phyloP scores from a whole-genome alignment of 2,113 vertebrate species.

The Mionectes macconnelli region DNA sequence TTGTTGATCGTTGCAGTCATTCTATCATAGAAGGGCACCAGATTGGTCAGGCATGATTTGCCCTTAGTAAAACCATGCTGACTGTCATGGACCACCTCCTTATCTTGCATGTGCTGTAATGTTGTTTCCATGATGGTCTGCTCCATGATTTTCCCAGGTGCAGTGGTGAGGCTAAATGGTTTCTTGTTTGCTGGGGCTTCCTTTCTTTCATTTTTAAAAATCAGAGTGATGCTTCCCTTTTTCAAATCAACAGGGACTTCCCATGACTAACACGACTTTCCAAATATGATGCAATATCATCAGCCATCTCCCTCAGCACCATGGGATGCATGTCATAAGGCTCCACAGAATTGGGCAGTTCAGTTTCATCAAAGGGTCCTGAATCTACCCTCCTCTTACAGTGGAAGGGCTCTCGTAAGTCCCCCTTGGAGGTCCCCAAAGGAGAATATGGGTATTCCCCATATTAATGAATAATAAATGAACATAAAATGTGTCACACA shows the following conservation, averaged over 20 bases:
- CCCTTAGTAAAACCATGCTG: neutral
- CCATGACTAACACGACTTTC: neutral
- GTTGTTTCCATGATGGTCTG: neutral
- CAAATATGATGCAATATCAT: neutral
- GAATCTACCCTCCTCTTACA: neutral
- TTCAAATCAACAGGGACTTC: neutral
- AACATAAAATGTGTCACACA: neutral
- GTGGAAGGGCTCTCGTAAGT: fast-evolving
- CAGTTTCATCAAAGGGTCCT: neutral
- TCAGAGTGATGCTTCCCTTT: neutral
- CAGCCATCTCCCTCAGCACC: neutral
- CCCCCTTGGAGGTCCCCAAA: neutral
- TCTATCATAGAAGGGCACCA: neutral
- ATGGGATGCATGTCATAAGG: neutral
- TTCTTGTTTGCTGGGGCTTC: neutral
- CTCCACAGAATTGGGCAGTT: neutral
- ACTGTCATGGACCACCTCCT: neutral
- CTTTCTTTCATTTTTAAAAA: neutral
- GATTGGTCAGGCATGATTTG: fast-evolving
- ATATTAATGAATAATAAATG: neutral
- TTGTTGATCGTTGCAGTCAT: neutral
- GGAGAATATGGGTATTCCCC: neutral
- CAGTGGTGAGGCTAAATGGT: neutral
- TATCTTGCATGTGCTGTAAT: neutral
- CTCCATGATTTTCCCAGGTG: neutral